Percentiles rank a stretch among this genome's conserved stretches.
Evolutionary conservation across 2,797 vertebrate genomes (phyloP).

Genomic region (Cheracebus regulus): DNA sequence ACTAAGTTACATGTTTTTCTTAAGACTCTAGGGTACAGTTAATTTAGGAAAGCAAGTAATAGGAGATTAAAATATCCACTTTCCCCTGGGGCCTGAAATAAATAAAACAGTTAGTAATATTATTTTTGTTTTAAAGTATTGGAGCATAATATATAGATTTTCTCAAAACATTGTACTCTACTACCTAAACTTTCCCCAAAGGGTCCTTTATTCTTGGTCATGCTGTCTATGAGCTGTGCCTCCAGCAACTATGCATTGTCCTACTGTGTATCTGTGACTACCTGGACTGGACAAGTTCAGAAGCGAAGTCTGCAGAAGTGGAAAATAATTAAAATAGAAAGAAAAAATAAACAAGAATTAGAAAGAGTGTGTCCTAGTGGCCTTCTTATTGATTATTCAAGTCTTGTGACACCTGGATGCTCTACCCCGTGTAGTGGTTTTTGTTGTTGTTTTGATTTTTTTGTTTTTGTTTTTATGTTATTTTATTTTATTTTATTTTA

Average conservation of each 20-base stretch:
- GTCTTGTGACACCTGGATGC: not conserved
- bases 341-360: not conserved
- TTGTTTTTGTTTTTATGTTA: too few species aligned
- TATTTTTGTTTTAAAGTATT: slow-evolving; percentile 33
- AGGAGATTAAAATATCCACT: slow-evolving; percentile 18
- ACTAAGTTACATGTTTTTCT: not conserved
- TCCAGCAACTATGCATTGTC: not conserved
- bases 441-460: too few species aligned
- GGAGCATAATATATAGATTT: not conserved
- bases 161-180: not conserved
- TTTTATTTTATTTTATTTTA: too few species aligned
- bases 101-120: slow-evolving; percentile 38
- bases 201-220: not conserved
- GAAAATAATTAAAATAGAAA: not conserved
- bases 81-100: not conserved
- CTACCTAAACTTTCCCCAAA: not conserved
- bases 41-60: slow-evolving; percentile 55
- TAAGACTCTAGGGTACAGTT: slow-evolving; percentile 50
- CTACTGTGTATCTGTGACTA: not conserved
- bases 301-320: not conserved
- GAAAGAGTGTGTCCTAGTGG: not conserved
- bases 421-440: not conserved
- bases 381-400: not conserved
- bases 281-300: not conserved
- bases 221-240: not conserved